Evolutionary conservation across 2,888 invertebrate genomes (phyloP).

Genomic region (Nomada lathburiana): DNA sequence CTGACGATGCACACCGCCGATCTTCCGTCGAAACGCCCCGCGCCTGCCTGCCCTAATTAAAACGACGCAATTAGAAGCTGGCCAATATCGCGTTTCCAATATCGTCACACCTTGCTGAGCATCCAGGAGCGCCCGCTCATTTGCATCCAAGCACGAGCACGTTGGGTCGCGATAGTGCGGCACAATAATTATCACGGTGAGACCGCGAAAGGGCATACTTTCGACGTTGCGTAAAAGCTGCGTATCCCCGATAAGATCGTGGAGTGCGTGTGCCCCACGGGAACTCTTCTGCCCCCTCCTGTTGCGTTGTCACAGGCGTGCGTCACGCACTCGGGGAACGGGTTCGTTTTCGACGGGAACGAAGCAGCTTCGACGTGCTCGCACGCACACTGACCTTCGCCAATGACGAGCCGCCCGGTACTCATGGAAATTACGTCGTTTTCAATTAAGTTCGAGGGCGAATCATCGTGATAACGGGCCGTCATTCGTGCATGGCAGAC

Average conservation of each 20-base stretch:
- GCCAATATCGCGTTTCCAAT: background rate
- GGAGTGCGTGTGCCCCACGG: conserved; percentile 62
- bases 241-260: conserved; percentile 68
- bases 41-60: background rate
- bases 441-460: conserved; percentile 78
- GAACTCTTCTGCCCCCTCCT: conserved; percentile 1
- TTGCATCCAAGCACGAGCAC: conserved; percentile 31
- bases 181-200: too few species aligned
- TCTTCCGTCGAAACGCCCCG: background rate
- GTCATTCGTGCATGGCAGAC: conserved; percentile 51
- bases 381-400: conserved; percentile 69
- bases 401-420: conserved; percentile 66
- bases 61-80: conserved; percentile 1
- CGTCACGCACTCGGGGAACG: conserved; percentile 38
- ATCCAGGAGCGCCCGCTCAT: conserved; percentile 23
- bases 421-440: conserved; percentile 79
- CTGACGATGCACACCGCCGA: background rate
- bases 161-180: background rate
- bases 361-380: conserved; percentile 11
- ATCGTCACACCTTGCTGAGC: conserved; percentile 12
- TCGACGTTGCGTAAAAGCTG: conserved; percentile 64
- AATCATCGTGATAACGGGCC: conserved; percentile 74
- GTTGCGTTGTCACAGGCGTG: conserved; percentile 26
- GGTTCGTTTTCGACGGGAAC: conserved; percentile 22
- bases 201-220: conserved; percentile 37